Conservation (phyloP, 2,797 vertebrate species). For the Arnoldichthys spilopterus region DNA sequence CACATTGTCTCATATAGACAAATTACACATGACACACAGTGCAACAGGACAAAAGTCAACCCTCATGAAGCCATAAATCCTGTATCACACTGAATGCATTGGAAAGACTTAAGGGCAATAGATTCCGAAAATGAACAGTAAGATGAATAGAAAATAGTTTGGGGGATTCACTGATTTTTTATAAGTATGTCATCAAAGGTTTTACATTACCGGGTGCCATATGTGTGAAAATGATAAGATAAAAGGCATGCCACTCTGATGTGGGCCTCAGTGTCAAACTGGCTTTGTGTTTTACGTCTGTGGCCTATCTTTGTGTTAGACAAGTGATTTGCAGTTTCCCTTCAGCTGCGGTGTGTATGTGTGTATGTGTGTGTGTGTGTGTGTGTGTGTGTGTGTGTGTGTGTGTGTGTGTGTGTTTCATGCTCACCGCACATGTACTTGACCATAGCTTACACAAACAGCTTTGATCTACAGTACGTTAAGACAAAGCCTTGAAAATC, state of each 20-base stretch:
- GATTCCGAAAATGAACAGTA: background rate
- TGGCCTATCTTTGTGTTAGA: constrained; percentile 60
- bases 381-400: constrained; percentile 45
- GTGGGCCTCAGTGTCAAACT: constrained; percentile 54
- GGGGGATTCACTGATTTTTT: background rate
- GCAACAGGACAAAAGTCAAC: no score
- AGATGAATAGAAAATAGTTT: background rate
- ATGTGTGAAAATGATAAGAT: background rate
- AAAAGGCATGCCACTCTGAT: constrained; percentile 58
- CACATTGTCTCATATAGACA: no score
- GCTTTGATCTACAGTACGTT: constrained; percentile 39
- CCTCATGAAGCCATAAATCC: background rate
- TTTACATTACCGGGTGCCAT: background rate
- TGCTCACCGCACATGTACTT: background rate
- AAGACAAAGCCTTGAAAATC: constrained; percentile 53
- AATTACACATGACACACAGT: no score
- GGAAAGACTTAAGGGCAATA: background rate
- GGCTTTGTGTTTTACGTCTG: constrained; percentile 46
- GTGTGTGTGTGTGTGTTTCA: background rate
- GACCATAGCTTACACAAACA: constrained; percentile 5
- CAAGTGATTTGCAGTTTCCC: constrained; percentile 67
- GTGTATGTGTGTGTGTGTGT: constrained; percentile 15
- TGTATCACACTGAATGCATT: background rate
- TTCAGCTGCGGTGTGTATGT: constrained; percentile 62
- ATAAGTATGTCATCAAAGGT: background rate